Percentiles rank a stretch among this genome's conserved stretches.
phyloP scores from a whole-genome alignment of 2,797 vertebrate species.

The Ctenopoma kingsleyae region DNA sequence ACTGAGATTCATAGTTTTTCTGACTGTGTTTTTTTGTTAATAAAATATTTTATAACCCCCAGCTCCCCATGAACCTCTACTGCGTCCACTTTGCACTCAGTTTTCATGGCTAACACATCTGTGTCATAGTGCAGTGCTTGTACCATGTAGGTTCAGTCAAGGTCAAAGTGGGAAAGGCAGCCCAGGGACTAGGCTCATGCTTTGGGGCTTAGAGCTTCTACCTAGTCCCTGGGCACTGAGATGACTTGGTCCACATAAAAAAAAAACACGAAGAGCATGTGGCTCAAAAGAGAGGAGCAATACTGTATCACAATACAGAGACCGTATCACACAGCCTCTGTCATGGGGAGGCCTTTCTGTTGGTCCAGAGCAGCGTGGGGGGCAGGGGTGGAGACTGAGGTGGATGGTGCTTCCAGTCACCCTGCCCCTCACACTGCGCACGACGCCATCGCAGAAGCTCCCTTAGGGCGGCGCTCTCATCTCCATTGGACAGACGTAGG shows the following conservation, averaged over 20 bases:
- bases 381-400: conserved; percentile 84
- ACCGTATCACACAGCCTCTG: conserved; percentile 17
- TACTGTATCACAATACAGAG: background rate
- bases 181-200: conserved; percentile 44
- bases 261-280: conserved; percentile 14
- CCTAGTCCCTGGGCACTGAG: conserved; percentile 28
- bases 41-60: conserved; percentile 38
- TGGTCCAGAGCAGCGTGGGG: conserved; percentile 87
- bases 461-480: conserved; percentile 87
- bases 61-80: conserved; percentile 11
- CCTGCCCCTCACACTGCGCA: conserved; percentile 88
- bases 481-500: conserved; percentile 86
- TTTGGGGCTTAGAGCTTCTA: conserved; percentile 24
- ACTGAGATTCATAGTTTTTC: conserved; percentile 29
- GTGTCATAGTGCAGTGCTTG: conserved; percentile 22
- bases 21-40: conserved; percentile 16
- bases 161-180: conserved; percentile 35
- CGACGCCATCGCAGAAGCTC: conserved; percentile 91
- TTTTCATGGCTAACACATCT: conserved; percentile 2
- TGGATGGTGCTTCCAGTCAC: conserved; percentile 86
- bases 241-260: conserved; percentile 43
- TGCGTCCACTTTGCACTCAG: conserved; percentile 16
- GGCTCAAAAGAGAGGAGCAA: conserved; percentile 19
- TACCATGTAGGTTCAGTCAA: conserved; percentile 14
- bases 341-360: conserved; percentile 87